Percentiles rank a stretch among this genome's conserved stretches.
phyloP scores from a whole-genome alignment of 2,888 invertebrate species.

The Epirrhoe tristata region DNA sequence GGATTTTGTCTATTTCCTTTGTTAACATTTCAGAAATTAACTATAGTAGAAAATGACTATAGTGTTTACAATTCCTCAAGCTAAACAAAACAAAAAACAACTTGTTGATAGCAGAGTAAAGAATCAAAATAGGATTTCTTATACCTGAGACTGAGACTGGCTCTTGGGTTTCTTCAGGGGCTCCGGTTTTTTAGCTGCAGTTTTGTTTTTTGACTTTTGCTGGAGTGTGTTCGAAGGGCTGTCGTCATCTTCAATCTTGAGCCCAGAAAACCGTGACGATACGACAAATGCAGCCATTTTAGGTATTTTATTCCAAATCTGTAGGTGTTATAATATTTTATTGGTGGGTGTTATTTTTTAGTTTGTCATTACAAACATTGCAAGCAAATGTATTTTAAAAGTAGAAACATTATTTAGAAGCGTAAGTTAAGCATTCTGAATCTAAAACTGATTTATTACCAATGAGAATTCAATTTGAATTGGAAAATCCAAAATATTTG shows the following conservation, averaged over 20 bases:
- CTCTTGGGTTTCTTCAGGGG: conserved; percentile 62
- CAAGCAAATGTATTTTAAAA: neutral
- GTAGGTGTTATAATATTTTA: neutral
- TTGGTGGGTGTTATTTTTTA: neutral
- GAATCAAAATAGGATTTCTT: neutral
- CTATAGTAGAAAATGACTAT: no score
- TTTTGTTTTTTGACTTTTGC: conserved; percentile 72
- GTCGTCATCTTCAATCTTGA: conserved; percentile 91
- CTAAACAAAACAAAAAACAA: neutral
- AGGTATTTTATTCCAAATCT: conserved; percentile 21
- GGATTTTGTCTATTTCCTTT: no score
- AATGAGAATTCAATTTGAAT: neutral
- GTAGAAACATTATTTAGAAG: neutral
- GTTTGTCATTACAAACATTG: neutral
- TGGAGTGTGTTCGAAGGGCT: conserved; percentile 54
- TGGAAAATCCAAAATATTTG: neutral
- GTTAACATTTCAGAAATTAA: no score
- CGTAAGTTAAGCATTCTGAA: neutral
- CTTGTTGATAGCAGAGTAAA: conserved; percentile 3
- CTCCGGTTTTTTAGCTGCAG: conserved; percentile 65
- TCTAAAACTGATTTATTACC: neutral
- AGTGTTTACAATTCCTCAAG: no score
- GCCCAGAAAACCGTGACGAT: conserved; percentile 90
- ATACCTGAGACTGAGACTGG: conserved; percentile 59
- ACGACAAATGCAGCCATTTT: conserved; percentile 88